Conservation (phyloP, 2,113 vertebrate genomes). For the Megaptera novaeangliae region DNA sequence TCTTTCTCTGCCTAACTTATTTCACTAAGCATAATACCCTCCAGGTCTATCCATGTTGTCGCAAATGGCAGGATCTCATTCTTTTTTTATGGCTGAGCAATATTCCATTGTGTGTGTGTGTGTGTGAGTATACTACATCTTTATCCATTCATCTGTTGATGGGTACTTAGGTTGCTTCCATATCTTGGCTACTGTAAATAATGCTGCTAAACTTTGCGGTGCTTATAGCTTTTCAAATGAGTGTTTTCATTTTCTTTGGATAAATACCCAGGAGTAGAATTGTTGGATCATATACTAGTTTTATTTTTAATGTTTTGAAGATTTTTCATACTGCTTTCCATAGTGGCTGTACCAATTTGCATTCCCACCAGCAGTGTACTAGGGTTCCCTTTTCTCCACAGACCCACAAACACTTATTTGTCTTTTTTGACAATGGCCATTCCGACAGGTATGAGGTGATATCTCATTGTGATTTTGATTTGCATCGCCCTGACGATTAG, state of each 20-base stretch:
- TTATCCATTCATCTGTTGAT: neutral
- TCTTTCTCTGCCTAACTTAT: neutral
- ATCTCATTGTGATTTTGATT: neutral
- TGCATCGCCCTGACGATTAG: neutral
- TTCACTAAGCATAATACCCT: neutral
- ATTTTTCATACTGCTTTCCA: neutral
- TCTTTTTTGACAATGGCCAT: neutral
- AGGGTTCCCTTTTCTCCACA: neutral
- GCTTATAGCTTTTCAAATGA: neutral
- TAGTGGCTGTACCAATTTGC: neutral
- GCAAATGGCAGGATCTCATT: neutral
- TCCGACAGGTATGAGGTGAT: neutral
- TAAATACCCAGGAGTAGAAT: neutral
- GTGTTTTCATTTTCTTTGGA: neutral
- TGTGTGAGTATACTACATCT: neutral
- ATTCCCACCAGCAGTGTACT: neutral
- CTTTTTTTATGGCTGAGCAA: neutral
- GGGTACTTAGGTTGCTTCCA: too few species aligned
- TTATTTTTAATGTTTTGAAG: neutral
- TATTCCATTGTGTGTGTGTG: neutral
- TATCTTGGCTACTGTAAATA: neutral
- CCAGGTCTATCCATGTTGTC: neutral
- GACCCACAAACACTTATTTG: neutral
- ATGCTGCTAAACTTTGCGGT: neutral
- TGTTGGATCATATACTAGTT: neutral